Evolutionary conservation across 2,113 vertebrate species (phyloP), one percentile per base, ranked within the genome.

Genomic region (Tachysurus fulvidraco): DNA sequence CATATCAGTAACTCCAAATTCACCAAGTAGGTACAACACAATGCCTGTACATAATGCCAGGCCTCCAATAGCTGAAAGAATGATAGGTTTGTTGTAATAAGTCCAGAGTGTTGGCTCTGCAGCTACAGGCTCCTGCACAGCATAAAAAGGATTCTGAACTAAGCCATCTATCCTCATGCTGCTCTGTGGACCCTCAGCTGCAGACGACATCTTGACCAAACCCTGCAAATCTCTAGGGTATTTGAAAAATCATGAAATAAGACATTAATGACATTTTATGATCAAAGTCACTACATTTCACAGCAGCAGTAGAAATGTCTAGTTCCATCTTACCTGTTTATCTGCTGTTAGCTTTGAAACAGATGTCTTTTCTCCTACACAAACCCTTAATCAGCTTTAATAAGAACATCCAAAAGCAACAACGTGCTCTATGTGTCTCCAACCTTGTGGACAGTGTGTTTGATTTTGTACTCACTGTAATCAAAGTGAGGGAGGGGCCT

Each of bases 41-140:
- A 80, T 76, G 1, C 92, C 89, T 0, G 52, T 90, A 0, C 90
- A 87, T 0, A 91, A 89, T 85, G 94, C 90, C 30, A 91, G 81
- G 54, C 87, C 91, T 4, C 93, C 93, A 69, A 88, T 87, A 84
- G 91, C 90, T 23, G 91, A 76, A 8, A 93, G 67, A 3, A 92
- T 93, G 64, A 91, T 82, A 60, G 93, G 90, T 65, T 95, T 95
- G 88, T 94, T 92, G 19, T 93, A 92, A 74, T 92, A 90, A n/a
- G 86, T 81, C 88, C 93, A 94, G 79, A 89, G 77, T 0, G 81
- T 78, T 13, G 87, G 65, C 5, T 44, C 85, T 13, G 46, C 30
- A 0, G 44, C 46, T 25, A 14, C 80, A 0, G 76, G 19, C 28
- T 67, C 84, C 16, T 30, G n/a, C 8, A 88, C 88, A 0, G 86